Evolutionary conservation across 2,113 vertebrate species (phyloP).

Genomic region (Ellobius talpinus): DNA sequence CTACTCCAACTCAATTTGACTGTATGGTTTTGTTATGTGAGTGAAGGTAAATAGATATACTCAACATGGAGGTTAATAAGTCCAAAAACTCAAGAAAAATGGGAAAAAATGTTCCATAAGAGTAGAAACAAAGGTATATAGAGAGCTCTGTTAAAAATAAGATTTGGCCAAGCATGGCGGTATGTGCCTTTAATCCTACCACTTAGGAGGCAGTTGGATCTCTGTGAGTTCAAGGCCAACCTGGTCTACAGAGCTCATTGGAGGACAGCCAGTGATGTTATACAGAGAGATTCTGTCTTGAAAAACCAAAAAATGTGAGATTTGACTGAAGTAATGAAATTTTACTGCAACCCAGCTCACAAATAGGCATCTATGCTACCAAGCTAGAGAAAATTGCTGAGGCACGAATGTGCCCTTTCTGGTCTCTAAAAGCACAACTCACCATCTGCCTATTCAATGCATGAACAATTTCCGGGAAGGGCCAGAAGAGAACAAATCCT

Average conservation of each 20-base stretch:
- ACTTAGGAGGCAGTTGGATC: not conserved
- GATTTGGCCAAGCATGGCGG: not conserved
- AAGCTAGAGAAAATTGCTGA: slow-evolving; percentile 56
- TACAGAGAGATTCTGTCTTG: not conserved
- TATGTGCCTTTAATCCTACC: not conserved
- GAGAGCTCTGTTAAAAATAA: slow-evolving; percentile 29
- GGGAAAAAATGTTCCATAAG: not conserved
- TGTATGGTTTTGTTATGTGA: not conserved
- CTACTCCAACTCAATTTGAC: not conserved
- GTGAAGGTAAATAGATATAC: not conserved
- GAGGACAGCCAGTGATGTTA: not conserved
- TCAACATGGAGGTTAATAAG: not conserved
- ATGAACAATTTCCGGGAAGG: slow-evolving; percentile 51
- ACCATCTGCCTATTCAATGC: slow-evolving; percentile 72
- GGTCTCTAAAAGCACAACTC: slow-evolving; percentile 58
- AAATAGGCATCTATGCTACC: slow-evolving; percentile 50
- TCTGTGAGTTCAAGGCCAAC: not conserved
- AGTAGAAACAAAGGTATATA: not conserved
- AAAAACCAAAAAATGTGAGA: slow-evolving; percentile 12
- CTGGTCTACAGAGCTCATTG: not conserved
- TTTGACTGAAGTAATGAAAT: slow-evolving; percentile 17
- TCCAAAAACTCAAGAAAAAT: not conserved
- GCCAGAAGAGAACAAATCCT: not conserved
- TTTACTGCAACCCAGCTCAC: slow-evolving; percentile 20
- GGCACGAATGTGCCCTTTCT: slow-evolving; percentile 61